A percentile compares a stretch with the other conserved stretches of the same genome.
phyloP scores from a whole-genome alignment of 2,888 invertebrate species.

The Diachrysia chrysitis region DNA sequence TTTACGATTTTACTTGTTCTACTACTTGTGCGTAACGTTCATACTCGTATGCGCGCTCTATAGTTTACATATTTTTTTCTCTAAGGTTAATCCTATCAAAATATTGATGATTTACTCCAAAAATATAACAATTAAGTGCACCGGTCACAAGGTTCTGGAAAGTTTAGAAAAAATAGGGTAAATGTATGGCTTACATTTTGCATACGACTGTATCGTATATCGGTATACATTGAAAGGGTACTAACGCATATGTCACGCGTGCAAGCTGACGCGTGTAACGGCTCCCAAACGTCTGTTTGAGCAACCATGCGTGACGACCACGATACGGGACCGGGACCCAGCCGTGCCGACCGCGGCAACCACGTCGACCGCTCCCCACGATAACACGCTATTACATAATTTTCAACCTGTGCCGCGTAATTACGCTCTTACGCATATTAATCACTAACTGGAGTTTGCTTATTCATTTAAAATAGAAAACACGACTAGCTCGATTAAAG shows the following conservation, averaged over 20 bases:
- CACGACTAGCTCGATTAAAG: slow-evolving; percentile 10
- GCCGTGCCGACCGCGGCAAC: slow-evolving; percentile 13
- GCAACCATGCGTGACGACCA: slow-evolving; percentile 61
- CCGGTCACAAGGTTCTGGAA: neutral
- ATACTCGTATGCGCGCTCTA: too few species aligned
- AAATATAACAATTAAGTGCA: neutral
- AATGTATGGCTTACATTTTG: neutral
- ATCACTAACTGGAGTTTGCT: slow-evolving; percentile 21
- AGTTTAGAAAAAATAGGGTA: neutral
- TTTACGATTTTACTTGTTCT: too few species aligned
- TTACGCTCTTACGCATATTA: slow-evolving; percentile 48
- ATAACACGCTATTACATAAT: slow-evolving; percentile 65
- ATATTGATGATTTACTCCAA: neutral
- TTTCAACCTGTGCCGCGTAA: slow-evolving; percentile 60
- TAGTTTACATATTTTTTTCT: too few species aligned
- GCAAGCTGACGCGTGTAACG: slow-evolving; percentile 74
- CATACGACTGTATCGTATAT: neutral
- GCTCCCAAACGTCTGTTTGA: slow-evolving; percentile 63
- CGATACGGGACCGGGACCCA: slow-evolving; percentile 41
- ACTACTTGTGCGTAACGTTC: too few species aligned
- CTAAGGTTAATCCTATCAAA: too few species aligned
- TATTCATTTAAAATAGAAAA: slow-evolving; percentile 28
- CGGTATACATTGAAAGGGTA: slow-evolving; percentile 20
- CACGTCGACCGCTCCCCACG: slow-evolving; percentile 47
- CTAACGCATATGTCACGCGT: slow-evolving; percentile 48